Evolutionary conservation across 2,797 vertebrate genomes (phyloP), one percentile per base, ranked within the genome.

Genomic region (Graptemys geographica): DNA sequence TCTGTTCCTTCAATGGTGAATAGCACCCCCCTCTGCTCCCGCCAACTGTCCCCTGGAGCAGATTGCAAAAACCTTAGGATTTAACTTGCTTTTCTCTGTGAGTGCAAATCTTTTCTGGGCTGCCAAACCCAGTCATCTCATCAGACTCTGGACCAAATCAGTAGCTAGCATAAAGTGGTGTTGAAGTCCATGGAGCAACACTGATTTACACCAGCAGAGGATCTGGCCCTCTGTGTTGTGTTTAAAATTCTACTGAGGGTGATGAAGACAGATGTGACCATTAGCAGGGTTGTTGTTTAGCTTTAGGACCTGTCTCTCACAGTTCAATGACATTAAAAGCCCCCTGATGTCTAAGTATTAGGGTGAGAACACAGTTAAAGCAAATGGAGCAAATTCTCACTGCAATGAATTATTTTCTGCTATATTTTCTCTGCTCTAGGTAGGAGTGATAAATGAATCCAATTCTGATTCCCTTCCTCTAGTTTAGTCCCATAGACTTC

Each of bases 51-150:
- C 76, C 62, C 59, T 56, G 52, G 59, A 27, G 33, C 52, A 3
- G 3, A 2, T 7, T 89, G 78, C 69, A 19, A 86, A 87, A 94
- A 1, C 11, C 23, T 13, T 5, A 11, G 19, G 51, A n/a, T 81
- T 56, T n/a, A 2, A 21, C 31, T 62, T 79, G 47, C 0, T 10
- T 57, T 84, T 88, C 87, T 90, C n/a, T 41, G 57, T 10, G 2
- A 12, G 62, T 89, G 51, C 28, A 44, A 31, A 28, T 33, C 11
- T 79, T 53, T 18, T 84, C 65, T 59, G 81, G 59, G 74, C n/a
- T 44, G 7, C 4, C n/a, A 41, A 11, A 23, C 19, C 5, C 51
- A 5, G 1, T 69, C 5, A 0, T 37, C 44, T 47, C 5, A 0
- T 13, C 81, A 44, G 83, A 18, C 13, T 1, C 0, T 3, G 47